Evolutionary conservation across 2,797 vertebrate genomes (phyloP).

Genomic region (Esox masquinongy): DNA sequence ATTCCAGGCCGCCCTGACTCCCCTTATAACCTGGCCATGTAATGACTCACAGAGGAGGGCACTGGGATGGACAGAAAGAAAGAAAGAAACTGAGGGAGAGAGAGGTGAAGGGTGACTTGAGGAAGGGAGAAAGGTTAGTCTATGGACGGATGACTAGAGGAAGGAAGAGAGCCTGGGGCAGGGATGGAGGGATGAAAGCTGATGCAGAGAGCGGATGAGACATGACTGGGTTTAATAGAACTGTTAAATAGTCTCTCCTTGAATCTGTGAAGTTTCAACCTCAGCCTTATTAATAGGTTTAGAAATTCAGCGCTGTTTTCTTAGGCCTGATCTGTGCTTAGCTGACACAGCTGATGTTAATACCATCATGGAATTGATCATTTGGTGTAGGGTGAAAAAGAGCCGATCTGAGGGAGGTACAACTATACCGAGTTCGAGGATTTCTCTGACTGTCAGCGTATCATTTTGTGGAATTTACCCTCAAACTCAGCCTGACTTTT

Average conservation of each 20-base stretch:
- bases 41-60: background rate
- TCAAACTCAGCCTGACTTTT: background rate
- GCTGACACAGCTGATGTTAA: too few relatives aligned
- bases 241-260: background rate
- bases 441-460: background rate
- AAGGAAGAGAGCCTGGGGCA: too few relatives aligned
- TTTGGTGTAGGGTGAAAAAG: background rate
- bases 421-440: background rate
- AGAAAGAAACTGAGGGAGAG: background rate
- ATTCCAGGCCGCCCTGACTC: slow-evolving; percentile 29
- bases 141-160: too few relatives aligned
- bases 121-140: too few relatives aligned
- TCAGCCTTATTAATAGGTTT: background rate
- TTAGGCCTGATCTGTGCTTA: too few relatives aligned
- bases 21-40: slow-evolving; percentile 23
- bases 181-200: background rate
- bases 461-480: background rate
- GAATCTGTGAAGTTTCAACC: background rate
- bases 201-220: background rate
- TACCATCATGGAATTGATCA: too few relatives aligned
- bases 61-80: background rate
- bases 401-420: background rate
- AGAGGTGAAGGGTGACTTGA: too few relatives aligned
- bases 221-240: background rate
- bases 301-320: too few relatives aligned